A percentile compares a stretch with the other conserved stretches of the same genome.
Evolutionary conservation across 2,888 invertebrate genomes (phyloP).

Genomic region (Eristalis tenax): DNA sequence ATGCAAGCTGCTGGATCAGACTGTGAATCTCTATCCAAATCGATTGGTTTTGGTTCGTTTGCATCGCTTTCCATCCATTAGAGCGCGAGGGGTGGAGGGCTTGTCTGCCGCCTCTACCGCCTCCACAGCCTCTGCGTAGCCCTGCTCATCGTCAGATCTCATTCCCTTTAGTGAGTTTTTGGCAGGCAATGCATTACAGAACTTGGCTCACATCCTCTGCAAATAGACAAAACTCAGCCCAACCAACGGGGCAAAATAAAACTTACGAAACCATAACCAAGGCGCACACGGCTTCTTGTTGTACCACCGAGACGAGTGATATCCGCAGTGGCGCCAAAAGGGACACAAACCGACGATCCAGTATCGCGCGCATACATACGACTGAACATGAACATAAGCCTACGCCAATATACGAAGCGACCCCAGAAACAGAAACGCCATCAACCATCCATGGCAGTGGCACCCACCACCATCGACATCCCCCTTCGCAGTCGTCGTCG

Average conservation of each 20-base stretch:
- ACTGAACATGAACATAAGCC: slow-evolving; percentile 23
- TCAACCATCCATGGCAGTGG: background rate
- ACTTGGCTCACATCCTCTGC: slow-evolving; percentile 54
- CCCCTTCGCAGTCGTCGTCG: background rate
- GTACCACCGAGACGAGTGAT: slow-evolving; percentile 50
- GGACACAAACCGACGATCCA: slow-evolving; percentile 12
- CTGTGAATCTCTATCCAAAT: background rate
- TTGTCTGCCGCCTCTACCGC: too few relatives aligned
- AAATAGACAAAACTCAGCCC: slow-evolving; percentile 20
- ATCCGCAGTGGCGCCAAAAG: slow-evolving; percentile 66
- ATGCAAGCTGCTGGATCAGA: background rate
- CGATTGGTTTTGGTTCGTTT: background rate
- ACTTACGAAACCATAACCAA: slow-evolving; percentile 28
- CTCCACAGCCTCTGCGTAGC: too few relatives aligned
- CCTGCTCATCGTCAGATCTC: background rate
- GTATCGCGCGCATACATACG: too few relatives aligned
- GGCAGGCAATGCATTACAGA: slow-evolving; percentile 54
- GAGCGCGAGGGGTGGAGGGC: background rate
- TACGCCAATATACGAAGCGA: background rate
- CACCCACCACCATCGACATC: background rate
- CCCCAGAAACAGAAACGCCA: background rate
- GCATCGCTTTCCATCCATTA: background rate
- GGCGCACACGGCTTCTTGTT: slow-evolving; percentile 28
- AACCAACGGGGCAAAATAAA: background rate
- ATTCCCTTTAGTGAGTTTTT: slow-evolving; percentile 51